Conservation (phyloP, 2,888 invertebrate species). For the Cantharis rufa region DNA sequence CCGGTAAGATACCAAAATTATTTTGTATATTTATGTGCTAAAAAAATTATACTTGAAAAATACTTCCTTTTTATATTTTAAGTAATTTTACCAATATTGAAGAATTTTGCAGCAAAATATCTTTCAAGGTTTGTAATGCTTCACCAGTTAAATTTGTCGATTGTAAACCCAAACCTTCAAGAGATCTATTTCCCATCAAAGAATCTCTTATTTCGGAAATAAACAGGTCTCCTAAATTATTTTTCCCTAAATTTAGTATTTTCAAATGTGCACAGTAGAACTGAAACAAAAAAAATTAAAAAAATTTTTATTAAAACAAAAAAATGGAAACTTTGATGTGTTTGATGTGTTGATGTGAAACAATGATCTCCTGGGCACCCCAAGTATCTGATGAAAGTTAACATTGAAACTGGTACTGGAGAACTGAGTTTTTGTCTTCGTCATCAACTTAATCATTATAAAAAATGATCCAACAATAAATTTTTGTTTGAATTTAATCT, state of each 20-base stretch:
- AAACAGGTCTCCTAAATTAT: not conserved
- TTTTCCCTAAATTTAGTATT: not conserved
- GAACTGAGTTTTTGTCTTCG: too few relatives aligned
- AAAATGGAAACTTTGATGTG: not conserved
- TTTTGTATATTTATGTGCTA: not conserved
- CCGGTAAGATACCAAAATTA: not conserved
- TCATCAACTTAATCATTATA: too few relatives aligned
- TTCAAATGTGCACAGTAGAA: not conserved
- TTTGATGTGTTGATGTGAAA: too few relatives aligned
- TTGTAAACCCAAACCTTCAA: not conserved
- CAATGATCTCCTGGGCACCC: too few relatives aligned
- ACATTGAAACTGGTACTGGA: too few relatives aligned
- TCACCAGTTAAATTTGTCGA: not conserved
- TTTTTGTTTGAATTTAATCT: too few relatives aligned
- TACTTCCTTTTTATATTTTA: not conserved
- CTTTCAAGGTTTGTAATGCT: not conserved
- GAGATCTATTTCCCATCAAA: not conserved
- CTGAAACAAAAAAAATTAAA: not conserved
- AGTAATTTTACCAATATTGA: not conserved
- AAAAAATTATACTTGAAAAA: not conserved
- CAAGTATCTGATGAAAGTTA: too few relatives aligned
- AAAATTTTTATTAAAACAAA: not conserved
- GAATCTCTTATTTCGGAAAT: not conserved
- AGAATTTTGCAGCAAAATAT: not conserved
- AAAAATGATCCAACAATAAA: too few relatives aligned